Evolutionary conservation across 1,140 invertebrate species (phyloP).

Genomic region (Bombus picipes): DNA sequence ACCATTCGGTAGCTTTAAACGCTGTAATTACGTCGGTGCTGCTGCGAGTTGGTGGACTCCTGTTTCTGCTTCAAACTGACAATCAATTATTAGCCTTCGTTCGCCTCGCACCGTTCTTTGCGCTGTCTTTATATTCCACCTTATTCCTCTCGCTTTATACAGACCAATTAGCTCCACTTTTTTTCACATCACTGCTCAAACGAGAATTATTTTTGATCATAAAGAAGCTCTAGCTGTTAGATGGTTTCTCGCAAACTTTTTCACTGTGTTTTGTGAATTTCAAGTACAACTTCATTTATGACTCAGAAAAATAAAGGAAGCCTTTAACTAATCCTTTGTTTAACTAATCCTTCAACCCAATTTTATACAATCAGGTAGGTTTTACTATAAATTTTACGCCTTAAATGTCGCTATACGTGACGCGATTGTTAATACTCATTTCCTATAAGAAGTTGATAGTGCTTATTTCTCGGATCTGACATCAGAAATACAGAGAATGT

Average conservation of each 20-base stretch:
- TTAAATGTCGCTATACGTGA: not conserved
- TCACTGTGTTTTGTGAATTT: not conserved
- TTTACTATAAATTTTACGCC: not conserved
- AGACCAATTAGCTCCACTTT: not conserved
- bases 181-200: not conserved
- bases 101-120: not conserved
- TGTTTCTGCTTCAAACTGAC: conserved; percentile 44
- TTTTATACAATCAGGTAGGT: no score
- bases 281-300: not conserved
- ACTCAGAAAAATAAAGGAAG: not conserved
- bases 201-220: not conserved
- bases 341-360: no score
- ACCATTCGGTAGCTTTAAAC: conserved; percentile 69
- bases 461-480: no score
- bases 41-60: conserved; percentile 44
- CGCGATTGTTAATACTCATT: not conserved
- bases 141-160: not conserved
- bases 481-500: not conserved
- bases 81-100: conserved; percentile 33
- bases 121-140: not conserved
- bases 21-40: conserved; percentile 64
- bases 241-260: not conserved
- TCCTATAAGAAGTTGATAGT: not conserved
- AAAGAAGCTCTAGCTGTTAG: not conserved
- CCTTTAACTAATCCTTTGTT: no score